These are phyloP conservation scores for Mustela lutreola DNA, from an alignment of 2,113 vertebrate species.

Conservation along the genomic window DNA sequence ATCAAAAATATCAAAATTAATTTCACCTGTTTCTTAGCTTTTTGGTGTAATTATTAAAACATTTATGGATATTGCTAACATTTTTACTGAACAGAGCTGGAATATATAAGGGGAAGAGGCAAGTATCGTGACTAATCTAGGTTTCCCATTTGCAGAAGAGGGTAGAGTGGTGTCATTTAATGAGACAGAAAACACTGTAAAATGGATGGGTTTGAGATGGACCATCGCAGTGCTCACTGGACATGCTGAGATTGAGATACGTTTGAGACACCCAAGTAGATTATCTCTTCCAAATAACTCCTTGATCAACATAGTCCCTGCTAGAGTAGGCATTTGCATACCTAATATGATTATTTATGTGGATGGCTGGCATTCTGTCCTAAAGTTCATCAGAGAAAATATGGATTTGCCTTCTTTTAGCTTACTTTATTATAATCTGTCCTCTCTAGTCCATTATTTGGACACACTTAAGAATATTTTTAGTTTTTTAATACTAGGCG, in stretches of 20 bases:
- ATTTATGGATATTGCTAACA: background rate
- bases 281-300: background rate
- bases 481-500: conserved; percentile 16
- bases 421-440: background rate
- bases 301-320: background rate
- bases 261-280: background rate
- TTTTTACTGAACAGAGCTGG: background rate
- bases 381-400: conserved; percentile 18
- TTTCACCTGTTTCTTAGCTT: background rate
- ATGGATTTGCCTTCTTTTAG: background rate
- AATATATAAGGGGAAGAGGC: background rate
- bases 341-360: background rate
- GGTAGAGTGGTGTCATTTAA: background rate
- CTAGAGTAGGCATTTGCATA: background rate
- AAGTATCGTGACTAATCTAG: background rate
- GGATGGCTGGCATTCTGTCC: background rate
- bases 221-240: background rate
- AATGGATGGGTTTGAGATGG: background rate
- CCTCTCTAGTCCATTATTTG: background rate
- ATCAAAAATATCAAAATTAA: conserved; percentile 18
- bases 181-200: background rate
- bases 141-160: background rate
- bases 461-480: background rate
- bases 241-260: background rate
- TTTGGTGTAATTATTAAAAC: background rate